Percentiles rank a stretch among this genome's conserved stretches.
Evolutionary conservation across 1,140 invertebrate genomes (phyloP).

Genomic region (Aphaenogaster ashmeadi): DNA sequence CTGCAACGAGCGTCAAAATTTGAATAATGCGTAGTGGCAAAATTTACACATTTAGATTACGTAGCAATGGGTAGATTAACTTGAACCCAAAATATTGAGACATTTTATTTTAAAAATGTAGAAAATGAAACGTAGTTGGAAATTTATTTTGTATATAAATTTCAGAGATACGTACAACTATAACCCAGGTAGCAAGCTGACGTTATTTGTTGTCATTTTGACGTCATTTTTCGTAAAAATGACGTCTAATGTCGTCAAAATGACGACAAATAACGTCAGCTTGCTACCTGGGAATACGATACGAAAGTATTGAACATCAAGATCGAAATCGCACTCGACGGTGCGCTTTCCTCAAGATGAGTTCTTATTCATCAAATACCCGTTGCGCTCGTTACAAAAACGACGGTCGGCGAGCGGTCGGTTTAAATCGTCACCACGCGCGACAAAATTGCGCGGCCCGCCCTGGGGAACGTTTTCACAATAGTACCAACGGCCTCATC

Average conservation of each 20-base stretch:
- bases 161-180: neutral
- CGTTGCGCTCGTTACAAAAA: slow-evolving; percentile 34
- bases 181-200: too few species aligned
- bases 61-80: neutral
- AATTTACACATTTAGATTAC: neutral
- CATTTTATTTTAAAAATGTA: neutral
- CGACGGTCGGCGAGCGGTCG: slow-evolving; percentile 43
- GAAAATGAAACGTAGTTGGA: neutral
- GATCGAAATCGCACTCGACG: neutral
- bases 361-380: slow-evolving; percentile 49
- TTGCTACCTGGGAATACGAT: too few species aligned
- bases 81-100: neutral
- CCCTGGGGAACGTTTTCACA: slow-evolving; percentile 81
- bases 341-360: slow-evolving; percentile 50
- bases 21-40: neutral
- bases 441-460: slow-evolving; percentile 77
- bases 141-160: neutral
- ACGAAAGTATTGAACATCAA: neutral
- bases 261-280: too few species aligned
- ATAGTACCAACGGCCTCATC: slow-evolving; percentile 82
- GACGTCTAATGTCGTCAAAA: too few species aligned
- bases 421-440: slow-evolving; percentile 80
- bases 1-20: neutral
- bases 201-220: too few species aligned
- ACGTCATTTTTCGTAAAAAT: too few species aligned